Evolutionary conservation across 2,113 vertebrate genomes (phyloP).

Genomic region (Myotis davidii): DNA sequence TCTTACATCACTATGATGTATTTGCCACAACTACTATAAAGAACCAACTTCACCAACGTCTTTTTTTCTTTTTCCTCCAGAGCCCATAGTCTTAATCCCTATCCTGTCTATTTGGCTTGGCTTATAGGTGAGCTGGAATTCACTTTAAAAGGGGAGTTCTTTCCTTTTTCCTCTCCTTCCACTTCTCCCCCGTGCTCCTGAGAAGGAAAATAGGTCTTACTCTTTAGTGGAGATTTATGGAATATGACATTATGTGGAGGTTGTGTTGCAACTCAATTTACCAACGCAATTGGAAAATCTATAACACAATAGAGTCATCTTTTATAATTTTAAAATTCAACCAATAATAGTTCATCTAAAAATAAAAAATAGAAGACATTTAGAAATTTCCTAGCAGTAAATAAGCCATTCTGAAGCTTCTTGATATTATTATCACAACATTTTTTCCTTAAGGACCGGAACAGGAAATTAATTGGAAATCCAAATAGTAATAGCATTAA

Average conservation of each 20-base stretch:
- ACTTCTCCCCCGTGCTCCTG: background rate
- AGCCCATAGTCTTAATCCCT: background rate
- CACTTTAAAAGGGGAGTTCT: conserved; percentile 29
- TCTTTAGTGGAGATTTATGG: background rate
- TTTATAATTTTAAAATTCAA: conserved; percentile 47
- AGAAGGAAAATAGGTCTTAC: no score
- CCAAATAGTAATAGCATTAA: conserved; percentile 42
- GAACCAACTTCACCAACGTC: background rate
- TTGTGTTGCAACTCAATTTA: background rate
- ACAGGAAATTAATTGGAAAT: conserved; percentile 55
- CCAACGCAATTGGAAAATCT: background rate
- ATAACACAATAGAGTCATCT: background rate
- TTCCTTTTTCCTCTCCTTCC: background rate
- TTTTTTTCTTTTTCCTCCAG: background rate
- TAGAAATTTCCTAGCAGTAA: conserved; percentile 26
- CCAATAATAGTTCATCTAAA: background rate
- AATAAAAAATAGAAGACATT: conserved; percentile 24
- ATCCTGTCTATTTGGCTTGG: conserved; percentile 37
- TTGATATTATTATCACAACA: conserved; percentile 2
- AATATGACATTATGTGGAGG: background rate
- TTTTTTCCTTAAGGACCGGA: conserved; percentile 10
- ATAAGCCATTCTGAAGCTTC: conserved; percentile 19
- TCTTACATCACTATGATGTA: background rate
- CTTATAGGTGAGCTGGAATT: conserved; percentile 32
- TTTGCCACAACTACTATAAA: background rate